Conservation (phyloP, 2,113 vertebrate genomes). For the zebrafish (Danio rerio) region GRCz12tu NC_133182.1:862501-863000, state of each 20-base stretch:
- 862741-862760: too few relatives aligned
- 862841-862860: background rate
- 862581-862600: background rate
- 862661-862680: background rate
- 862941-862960: background rate
- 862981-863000: background rate
- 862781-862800: too few relatives aligned
- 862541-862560: too few relatives aligned
- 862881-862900: background rate
- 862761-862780: too few relatives aligned
- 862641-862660: slow-evolving; percentile 14
- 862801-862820: background rate
- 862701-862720: background rate
- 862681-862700: background rate
- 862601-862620: background rate
- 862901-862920: background rate
- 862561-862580: background rate
- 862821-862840: background rate
- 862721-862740: slow-evolving; percentile 2
- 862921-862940: slow-evolving; percentile 9
- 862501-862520: background rate
- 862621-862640: slow-evolving; percentile 10
- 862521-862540: background rate
- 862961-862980: background rate
- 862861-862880: background rate